Evolutionary conservation across 2,113 vertebrate species (phyloP), one percentile per base, ranked within the genome.

Genomic region (Mustela nigripes): DNA sequence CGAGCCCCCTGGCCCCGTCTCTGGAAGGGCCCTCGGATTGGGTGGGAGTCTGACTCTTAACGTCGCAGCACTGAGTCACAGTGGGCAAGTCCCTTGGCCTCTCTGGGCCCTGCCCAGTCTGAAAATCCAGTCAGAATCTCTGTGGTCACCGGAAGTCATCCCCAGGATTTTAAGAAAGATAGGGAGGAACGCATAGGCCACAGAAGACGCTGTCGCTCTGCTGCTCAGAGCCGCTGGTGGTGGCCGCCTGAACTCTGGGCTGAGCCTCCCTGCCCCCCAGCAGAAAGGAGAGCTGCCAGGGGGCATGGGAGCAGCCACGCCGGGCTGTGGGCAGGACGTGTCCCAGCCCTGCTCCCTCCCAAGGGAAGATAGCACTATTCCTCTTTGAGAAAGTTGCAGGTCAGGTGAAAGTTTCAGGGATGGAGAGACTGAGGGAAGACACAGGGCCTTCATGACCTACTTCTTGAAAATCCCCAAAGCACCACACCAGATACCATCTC

Each of bases 251-350:
- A n/a, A 7, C 74, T 22, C 71, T 24, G 73, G 42, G 48, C 4
- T n/a, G 73, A 50, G 33, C 2, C 0, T 3, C 31, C 11, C 33
- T 16, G 28, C 9, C 4, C 45, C 76, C 69, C 78, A 26, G 50
- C 42, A 74, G 91, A 63, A 94, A 94, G 36, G 26, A 15, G 80
- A 33, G 63, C 63, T 16, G 31, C 14, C 6, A 82, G 45, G 22
- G 26, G 42, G 24, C 6, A 4, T 45, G 12, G 73, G 74, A 53
- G 33, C 50, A 58, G 26, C 39, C 1, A 1, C 18, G 42, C 19
- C 0, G 4, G 21, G 9, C 42, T 1, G 3, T 0, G 0, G 11
- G 63, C 36, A 33, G 50, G 3, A 24, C 26, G 9, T 21, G 28
- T 12, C 1, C 9, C 0, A 1, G 21, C 8, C 78, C 9, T 0